Conservation (phyloP, 2,113 vertebrate genomes). For the Phaethornis superciliosus region DNA sequence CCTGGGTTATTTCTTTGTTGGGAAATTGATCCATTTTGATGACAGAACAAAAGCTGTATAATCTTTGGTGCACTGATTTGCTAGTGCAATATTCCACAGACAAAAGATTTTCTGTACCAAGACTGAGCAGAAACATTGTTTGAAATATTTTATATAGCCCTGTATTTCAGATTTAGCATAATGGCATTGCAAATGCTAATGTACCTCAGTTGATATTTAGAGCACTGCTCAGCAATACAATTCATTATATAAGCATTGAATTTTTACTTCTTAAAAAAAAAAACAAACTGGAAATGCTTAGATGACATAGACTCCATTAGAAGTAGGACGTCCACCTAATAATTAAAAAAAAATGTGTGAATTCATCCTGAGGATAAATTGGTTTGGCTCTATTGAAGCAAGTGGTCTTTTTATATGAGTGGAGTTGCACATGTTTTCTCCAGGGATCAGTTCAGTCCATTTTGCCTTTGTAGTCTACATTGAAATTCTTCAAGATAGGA, state of each 20-base stretch:
- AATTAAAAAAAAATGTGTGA: slow-evolving; percentile 18
- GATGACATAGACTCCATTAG: not conserved
- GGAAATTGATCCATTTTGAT: not conserved
- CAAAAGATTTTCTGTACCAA: not conserved
- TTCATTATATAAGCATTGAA: not conserved
- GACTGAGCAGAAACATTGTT: not conserved
- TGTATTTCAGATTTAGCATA: not conserved
- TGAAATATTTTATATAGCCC: not conserved
- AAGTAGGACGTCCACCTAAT: slow-evolving; percentile 17
- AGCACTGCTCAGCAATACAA: not conserved
- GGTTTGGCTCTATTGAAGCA: slow-evolving; percentile 23
- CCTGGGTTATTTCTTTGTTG: not conserved
- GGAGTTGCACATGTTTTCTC: slow-evolving; percentile 62
- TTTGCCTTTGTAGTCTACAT: slow-evolving; percentile 53
- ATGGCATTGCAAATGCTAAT: not conserved
- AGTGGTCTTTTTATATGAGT: slow-evolving; percentile 2
- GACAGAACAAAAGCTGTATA: not conserved
- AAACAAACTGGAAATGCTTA: not conserved
- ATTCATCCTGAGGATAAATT: slow-evolving; percentile 42
- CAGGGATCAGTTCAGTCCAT: slow-evolving; percentile 15
- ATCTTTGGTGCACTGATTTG: not conserved
- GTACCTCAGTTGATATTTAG: not conserved
- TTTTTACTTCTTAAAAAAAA: not conserved
- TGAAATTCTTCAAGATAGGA: slow-evolving; percentile 51
- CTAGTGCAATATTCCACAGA: not conserved